These are phyloP conservation scores for Apodemia mormo DNA, from an alignment of 2,888 invertebrate species.

Conservation along the genomic window DNA sequence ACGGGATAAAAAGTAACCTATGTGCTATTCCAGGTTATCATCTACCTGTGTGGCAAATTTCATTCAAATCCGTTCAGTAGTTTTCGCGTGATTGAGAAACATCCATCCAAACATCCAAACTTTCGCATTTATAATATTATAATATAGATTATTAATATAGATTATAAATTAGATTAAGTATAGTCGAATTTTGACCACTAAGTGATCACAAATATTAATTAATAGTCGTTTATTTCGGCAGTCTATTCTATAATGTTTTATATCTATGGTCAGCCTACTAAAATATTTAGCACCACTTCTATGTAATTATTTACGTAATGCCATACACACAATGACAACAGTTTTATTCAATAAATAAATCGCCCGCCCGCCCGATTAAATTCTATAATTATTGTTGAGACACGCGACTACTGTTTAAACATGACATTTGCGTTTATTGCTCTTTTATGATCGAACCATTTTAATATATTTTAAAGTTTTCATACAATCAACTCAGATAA, in stretches of 20 bases:
- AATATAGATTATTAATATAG: too few species aligned
- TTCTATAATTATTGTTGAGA: conserved; percentile 43
- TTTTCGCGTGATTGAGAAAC: too few species aligned
- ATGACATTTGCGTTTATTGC: conserved; percentile 5
- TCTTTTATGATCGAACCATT: not conserved
- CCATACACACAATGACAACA: conserved; percentile 44
- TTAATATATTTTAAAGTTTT: too few species aligned
- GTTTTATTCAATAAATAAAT: conserved; percentile 64
- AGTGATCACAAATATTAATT: not conserved
- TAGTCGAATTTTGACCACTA: not conserved
- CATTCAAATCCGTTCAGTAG: too few species aligned
- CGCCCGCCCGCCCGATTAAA: conserved; percentile 47
- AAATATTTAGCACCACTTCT: conserved; percentile 57
- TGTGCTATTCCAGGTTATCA: too few species aligned
- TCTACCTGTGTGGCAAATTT: too few species aligned
- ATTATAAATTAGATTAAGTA: too few species aligned
- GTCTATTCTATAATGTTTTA: conserved; percentile 13
- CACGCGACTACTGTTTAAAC: conserved; percentile 36
- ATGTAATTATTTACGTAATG: conserved; percentile 66
- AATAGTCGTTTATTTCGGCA: not conserved
- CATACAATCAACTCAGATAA: conserved; percentile 15
- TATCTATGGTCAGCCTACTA: conserved; percentile 42
- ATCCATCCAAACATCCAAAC: too few species aligned
- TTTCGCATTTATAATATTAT: too few species aligned
- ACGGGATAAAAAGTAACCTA: too few species aligned